Base-by-base conservation (phyloP, 1,140 invertebrate species). In the Calephelis virginiensis region DNA sequence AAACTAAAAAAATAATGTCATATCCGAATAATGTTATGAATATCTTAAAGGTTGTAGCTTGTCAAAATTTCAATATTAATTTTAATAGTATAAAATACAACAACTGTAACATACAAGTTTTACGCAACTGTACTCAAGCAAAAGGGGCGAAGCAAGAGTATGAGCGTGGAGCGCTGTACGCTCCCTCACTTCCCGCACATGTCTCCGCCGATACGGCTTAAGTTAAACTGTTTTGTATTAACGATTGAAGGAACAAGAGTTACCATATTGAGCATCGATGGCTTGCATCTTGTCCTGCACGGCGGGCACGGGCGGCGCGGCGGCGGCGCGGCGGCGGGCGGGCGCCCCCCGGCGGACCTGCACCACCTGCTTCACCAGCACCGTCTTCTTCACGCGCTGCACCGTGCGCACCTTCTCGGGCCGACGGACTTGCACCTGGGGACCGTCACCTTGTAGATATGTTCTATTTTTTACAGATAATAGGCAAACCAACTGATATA, bases 321-420 rank as follows among this genome's bases (percentile, higher is more conserved):
- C 59, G 9, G 73, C 61, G 62, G 70, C 61, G 6, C 53, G 64
- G 53, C 67, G 63, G 38, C 67, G 68, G 38, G 74, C 56, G 6
- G 70, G 67, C 1, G 68, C 64, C 37, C 69, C 76, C 43, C 70
- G 64, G 48, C 68, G 68, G 0, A 96, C 95, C 0, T 95, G 95
- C 7, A 97, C 95, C 68, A 97, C 94, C 83, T 97, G 95, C 74
- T 96, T 95, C 1, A 97, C 95, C 91, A 97, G 95, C 68, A 97
- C 96, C 0, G 96, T 97, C 81, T 97, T 97, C 88, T 97, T 97
- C 0, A 98, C 96, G 77, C 95, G 94, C 80, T 97, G 95, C 28
- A 96, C 94, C 7, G 95, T 94, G 65, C 94, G 94, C 0, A 98
- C 95, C 77, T 96, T 97, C 75, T 98, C 96, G 0, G 96, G 95